phyloP scores from a whole-genome alignment of 2,888 invertebrate species.

The Caenorhabditis afra region DNA sequence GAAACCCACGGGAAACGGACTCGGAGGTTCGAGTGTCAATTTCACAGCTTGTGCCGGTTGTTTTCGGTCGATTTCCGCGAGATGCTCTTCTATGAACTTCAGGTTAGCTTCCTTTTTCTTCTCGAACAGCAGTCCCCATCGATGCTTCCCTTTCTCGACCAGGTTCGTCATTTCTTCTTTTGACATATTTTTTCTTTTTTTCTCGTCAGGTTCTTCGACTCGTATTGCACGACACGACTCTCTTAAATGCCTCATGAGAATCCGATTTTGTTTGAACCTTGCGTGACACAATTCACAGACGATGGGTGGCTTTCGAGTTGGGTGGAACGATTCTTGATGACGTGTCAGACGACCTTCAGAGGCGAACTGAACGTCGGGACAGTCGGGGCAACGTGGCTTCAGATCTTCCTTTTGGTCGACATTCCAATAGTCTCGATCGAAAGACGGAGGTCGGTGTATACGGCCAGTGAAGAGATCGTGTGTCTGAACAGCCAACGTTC shows the following conservation, averaged over 20 bases:
- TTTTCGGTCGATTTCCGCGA: slow-evolving; percentile 1
- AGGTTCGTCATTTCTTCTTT: background rate
- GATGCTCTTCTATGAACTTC: slow-evolving; percentile 15
- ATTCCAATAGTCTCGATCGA: slow-evolving; percentile 11
- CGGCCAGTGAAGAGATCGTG: background rate
- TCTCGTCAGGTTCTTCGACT: slow-evolving; percentile 30
- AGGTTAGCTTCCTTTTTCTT: slow-evolving; percentile 18
- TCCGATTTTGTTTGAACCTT: slow-evolving; percentile 17
- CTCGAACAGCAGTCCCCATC: slow-evolving; percentile 20
- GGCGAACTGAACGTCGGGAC: slow-evolving; percentile 1
- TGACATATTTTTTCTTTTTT: slow-evolving; percentile 6
- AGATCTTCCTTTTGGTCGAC: background rate
- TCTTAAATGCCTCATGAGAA: slow-evolving; percentile 10
- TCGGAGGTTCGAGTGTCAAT: background rate
- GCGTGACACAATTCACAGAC: slow-evolving; percentile 19
- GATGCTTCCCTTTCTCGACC: background rate
- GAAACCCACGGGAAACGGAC: background rate
- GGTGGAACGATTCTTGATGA: slow-evolving; percentile 8
- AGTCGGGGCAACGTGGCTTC: background rate
- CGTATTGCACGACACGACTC: slow-evolving; percentile 16
- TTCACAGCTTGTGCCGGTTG: background rate
- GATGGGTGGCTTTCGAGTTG: background rate
- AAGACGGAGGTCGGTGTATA: background rate
- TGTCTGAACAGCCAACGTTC: background rate
- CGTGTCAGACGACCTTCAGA: slow-evolving; percentile 9